Percentiles rank a stretch among this genome's conserved stretches.
Evolutionary conservation across 2,888 invertebrate genomes (phyloP).

Genomic region (Phyto melanocephala): DNA sequence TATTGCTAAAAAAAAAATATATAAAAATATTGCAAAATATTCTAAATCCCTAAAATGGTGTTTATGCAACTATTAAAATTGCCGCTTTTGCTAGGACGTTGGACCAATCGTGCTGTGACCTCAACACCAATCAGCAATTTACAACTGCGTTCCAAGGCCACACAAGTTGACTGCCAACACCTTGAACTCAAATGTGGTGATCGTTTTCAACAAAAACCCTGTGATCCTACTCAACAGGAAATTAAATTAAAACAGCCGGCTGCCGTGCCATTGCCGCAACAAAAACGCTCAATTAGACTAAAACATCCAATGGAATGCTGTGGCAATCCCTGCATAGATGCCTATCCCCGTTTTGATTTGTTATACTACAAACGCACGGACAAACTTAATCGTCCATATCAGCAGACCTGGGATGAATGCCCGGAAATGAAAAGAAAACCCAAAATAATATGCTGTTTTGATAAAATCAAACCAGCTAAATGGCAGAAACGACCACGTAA

Average conservation of each 20-base stretch:
- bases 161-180: not conserved
- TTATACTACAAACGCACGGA: conserved; percentile 74
- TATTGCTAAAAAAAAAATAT: too few relatives aligned
- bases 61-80: not conserved
- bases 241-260: not conserved
- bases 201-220: conserved; percentile 4
- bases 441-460: conserved; percentile 69
- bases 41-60: not conserved
- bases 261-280: not conserved
- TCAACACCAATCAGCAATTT: not conserved
- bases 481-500: conserved; percentile 13
- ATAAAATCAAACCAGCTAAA: conserved; percentile 60
- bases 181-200: conserved; percentile 8
- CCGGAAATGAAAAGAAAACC: conserved; percentile 68
- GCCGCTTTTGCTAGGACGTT: not conserved
- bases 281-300: not conserved
- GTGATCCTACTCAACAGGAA: not conserved
- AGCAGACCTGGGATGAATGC: conserved; percentile 75
- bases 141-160: not conserved
- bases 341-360: conserved; percentile 71
- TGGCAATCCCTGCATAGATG: conserved; percentile 47
- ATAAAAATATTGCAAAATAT: not conserved
- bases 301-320: conserved; percentile 37
- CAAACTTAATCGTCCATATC: conserved; percentile 71
- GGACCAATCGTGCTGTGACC: not conserved